A percentile compares a stretch with the other conserved stretches of the same genome.
Conservation (phyloP, 2,888 invertebrate species). For the Drosophila testacea region DNA sequence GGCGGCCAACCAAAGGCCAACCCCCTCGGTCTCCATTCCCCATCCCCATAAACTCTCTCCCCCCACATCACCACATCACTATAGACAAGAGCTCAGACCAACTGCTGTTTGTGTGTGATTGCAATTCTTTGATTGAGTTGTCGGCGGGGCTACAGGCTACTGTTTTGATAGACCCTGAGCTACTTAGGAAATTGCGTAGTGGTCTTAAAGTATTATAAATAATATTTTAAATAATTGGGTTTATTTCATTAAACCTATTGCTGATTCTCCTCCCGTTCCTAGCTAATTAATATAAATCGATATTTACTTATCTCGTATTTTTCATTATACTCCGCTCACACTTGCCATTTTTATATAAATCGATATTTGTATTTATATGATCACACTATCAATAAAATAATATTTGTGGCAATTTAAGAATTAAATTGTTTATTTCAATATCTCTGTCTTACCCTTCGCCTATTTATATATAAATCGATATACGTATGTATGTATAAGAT, state of each 20-base stretch:
- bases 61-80: neutral
- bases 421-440: too few relatives aligned
- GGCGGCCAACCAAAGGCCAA: constrained; percentile 65
- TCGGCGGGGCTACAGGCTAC: constrained; percentile 60
- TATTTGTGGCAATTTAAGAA: too few relatives aligned
- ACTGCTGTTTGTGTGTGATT: constrained; percentile 63
- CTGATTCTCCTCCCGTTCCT: too few relatives aligned
- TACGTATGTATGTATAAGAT: too few relatives aligned
- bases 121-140: constrained; percentile 71
- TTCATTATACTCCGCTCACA: neutral
- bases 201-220: neutral
- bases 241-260: neutral
- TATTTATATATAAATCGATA: too few relatives aligned
- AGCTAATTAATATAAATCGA: too few relatives aligned
- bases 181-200: constrained; percentile 15
- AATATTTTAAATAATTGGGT: neutral
- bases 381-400: too few relatives aligned
- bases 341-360: neutral
- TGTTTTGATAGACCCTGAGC: constrained; percentile 51
- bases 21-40: constrained; percentile 8
- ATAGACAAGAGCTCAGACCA: constrained; percentile 30
- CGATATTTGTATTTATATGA: too few relatives aligned
- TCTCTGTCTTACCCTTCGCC: too few relatives aligned
- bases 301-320: too few relatives aligned
- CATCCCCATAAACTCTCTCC: constrained; percentile 5